A percentile compares a stretch with the other conserved stretches of the same genome.
Evolutionary conservation across 2,797 vertebrate genomes (phyloP).

Genomic region (Novumbra hubbsi): DNA sequence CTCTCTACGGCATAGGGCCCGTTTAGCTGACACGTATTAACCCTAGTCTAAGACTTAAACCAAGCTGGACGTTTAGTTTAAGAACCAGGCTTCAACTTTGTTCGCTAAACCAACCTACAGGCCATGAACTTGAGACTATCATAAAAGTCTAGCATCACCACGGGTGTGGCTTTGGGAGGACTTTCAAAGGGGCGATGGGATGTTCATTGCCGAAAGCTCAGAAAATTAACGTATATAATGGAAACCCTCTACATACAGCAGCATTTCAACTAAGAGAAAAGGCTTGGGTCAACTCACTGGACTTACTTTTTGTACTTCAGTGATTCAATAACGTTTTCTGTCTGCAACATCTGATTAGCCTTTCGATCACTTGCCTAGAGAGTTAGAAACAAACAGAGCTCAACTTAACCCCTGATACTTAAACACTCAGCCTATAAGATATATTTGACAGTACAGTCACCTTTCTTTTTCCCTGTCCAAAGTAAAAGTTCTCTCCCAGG

Average conservation of each 20-base stretch:
- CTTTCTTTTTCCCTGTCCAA: slow-evolving; percentile 10
- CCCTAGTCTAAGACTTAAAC: no score
- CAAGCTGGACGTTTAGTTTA: no score
- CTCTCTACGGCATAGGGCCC: no score
- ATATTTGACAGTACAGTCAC: not conserved
- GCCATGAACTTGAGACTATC: no score
- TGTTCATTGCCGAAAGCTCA: not conserved
- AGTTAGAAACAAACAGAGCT: not conserved
- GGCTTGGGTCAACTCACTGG: not conserved
- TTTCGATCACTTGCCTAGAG: slow-evolving; percentile 14
- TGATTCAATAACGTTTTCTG: slow-evolving; percentile 24
- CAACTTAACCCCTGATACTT: slow-evolving; percentile 21
- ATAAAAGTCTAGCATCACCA: no score
- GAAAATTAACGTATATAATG: not conserved
- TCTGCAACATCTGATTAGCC: slow-evolving; percentile 17
- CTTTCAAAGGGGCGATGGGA: not conserved
- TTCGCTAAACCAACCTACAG: no score
- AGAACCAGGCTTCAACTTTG: no score
- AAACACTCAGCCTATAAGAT: not conserved
- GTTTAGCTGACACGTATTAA: no score
- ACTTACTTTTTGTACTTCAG: slow-evolving; percentile 49
- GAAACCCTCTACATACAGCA: not conserved
- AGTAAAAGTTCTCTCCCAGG: slow-evolving; percentile 54
- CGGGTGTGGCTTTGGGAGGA: no score
- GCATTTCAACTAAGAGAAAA: not conserved